Conservation (phyloP, 2,797 vertebrate genomes). For the Parambassis ranga region DNA sequence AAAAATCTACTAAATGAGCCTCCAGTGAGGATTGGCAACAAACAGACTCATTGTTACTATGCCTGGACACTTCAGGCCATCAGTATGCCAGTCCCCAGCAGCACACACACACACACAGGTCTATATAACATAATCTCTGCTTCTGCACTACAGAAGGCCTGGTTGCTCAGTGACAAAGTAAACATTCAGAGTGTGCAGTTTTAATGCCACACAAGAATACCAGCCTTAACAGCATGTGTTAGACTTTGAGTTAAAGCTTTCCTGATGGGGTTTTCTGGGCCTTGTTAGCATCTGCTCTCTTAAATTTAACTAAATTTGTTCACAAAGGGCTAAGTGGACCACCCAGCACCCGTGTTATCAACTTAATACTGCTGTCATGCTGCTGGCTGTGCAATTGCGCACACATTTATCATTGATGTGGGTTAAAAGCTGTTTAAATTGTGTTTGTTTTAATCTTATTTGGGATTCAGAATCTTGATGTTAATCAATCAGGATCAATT, state of each 20-base stretch:
- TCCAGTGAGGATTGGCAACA: constrained; percentile 64
- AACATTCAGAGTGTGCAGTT: constrained; percentile 37
- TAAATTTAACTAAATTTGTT: constrained; percentile 2
- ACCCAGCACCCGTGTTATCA: neutral
- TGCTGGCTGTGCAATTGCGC: neutral
- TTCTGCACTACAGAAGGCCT: constrained; percentile 26
- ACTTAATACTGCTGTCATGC: neutral
- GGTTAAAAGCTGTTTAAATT: neutral
- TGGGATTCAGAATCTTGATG: too few species aligned
- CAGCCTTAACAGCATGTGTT: constrained; percentile 26
- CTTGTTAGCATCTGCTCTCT: constrained; percentile 24
- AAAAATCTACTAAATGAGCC: constrained; percentile 61
- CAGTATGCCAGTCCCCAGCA: constrained; percentile 5
- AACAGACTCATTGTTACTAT: constrained; percentile 56
- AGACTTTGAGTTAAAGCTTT: constrained; percentile 11
- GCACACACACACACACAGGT: constrained; percentile 8
- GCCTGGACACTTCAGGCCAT: constrained; percentile 44
- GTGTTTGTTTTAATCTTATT: too few species aligned
- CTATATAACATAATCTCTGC: constrained; percentile 35
- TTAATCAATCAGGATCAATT: too few species aligned
- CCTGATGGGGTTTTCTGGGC: neutral
- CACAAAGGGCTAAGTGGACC: constrained; percentile 7
- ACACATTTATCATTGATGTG: neutral
- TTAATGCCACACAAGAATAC: constrained; percentile 21
- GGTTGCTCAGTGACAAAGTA: constrained; percentile 43